Conservation (phyloP, 2,888 invertebrate species). For the Agelastica alni region DNA sequence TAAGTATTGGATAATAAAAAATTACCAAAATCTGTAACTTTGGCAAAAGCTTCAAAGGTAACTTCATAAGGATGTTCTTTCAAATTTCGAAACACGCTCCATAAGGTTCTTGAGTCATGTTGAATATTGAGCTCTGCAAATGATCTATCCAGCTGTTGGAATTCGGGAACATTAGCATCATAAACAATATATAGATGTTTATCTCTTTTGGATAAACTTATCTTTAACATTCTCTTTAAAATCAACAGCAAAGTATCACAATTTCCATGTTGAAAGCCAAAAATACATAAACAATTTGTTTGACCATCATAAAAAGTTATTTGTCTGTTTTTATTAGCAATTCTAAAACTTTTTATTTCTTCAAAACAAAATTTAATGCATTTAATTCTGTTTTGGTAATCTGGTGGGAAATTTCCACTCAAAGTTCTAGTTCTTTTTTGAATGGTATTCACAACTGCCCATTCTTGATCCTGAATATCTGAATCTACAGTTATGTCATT, state of each 20-base stretch:
- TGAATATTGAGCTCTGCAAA: slow-evolving; percentile 87
- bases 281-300: slow-evolving; percentile 74
- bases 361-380: slow-evolving; percentile 64
- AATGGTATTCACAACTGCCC: slow-evolving; percentile 82
- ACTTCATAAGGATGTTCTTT: slow-evolving; percentile 79
- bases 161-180: slow-evolving; percentile 67
- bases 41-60: slow-evolving; percentile 84
- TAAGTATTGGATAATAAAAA: background rate
- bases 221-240: slow-evolving; percentile 66
- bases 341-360: slow-evolving; percentile 69
- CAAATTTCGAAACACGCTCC: slow-evolving; percentile 65
- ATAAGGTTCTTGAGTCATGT: slow-evolving; percentile 70
- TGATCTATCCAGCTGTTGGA: slow-evolving; percentile 76
- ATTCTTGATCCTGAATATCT: slow-evolving; percentile 79
- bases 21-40: slow-evolving; percentile 78
- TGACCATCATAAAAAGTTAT: slow-evolving; percentile 71
- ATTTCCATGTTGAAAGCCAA: slow-evolving; percentile 87
- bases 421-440: slow-evolving; percentile 67
- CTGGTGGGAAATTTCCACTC: slow-evolving; percentile 59
- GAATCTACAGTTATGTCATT: slow-evolving; percentile 78
- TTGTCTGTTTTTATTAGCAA: slow-evolving; percentile 50
- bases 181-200: slow-evolving; percentile 73
- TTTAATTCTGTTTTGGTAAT: slow-evolving; percentile 57
- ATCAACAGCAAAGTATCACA: slow-evolving; percentile 74
- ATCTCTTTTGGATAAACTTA: slow-evolving; percentile 72